Conservation (phyloP, 2,113 vertebrate genomes). For the Lophura nycthemera region DNA sequence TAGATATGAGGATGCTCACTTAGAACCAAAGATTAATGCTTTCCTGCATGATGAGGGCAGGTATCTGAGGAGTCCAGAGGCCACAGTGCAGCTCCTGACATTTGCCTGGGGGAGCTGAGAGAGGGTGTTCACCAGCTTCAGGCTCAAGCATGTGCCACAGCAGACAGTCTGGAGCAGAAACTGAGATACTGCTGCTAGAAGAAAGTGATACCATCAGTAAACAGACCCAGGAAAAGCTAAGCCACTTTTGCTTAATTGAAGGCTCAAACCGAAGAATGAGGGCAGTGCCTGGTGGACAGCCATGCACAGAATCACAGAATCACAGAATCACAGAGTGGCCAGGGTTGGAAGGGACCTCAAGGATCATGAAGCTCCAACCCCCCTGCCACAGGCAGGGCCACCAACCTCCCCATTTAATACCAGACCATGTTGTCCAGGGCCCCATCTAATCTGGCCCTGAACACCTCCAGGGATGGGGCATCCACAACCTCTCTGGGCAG, state of each 20-base stretch:
- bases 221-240: neutral
- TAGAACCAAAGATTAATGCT: slow-evolving; percentile 24
- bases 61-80: slow-evolving; percentile 30
- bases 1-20: slow-evolving; percentile 20
- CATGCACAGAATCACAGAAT: no score
- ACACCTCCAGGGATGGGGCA: no score
- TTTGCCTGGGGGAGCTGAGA: neutral
- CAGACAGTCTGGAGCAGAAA: neutral
- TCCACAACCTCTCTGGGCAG: no score
- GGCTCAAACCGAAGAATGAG: neutral
- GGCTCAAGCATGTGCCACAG: rapidly evolving
- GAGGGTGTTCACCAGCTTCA: neutral
- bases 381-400: no score
- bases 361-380: no score
- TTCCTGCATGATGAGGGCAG: neutral
- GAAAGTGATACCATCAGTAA: slow-evolving; percentile 1
- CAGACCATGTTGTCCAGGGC: no score
- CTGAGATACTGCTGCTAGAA: neutral
- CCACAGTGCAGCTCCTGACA: neutral
- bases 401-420: no score
- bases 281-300: neutral
- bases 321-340: no score
- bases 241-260: neutral
- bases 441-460: no score
- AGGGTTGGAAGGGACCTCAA: no score